Conservation (phyloP, 2,113 vertebrate genomes). For the Apaloderma vittatum region DNA sequence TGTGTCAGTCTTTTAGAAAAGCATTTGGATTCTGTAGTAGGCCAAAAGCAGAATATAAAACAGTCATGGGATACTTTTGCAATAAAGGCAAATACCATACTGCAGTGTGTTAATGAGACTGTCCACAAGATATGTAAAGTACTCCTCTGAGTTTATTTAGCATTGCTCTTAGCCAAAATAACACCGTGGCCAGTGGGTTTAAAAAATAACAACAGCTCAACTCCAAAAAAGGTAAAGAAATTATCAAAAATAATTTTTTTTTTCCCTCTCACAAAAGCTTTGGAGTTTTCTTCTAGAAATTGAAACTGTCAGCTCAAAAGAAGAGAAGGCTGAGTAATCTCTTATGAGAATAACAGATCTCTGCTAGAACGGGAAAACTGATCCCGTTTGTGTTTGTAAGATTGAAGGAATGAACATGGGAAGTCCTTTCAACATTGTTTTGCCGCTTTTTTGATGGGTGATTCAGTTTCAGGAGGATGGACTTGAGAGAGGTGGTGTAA, state of each 20-base stretch:
- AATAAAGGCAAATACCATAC: neutral
- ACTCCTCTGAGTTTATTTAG: neutral
- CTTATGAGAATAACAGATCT: neutral
- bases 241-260: neutral
- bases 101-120: neutral
- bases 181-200: neutral
- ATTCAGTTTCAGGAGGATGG: neutral
- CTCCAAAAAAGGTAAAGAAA: neutral
- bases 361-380: neutral
- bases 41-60: neutral
- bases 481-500: neutral
- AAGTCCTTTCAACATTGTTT: neutral
- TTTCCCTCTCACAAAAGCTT: neutral
- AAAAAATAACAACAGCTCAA: neutral
- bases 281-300: neutral
- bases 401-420: neutral
- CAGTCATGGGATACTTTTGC: neutral
- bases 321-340: neutral
- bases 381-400: neutral
- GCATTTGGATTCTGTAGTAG: neutral
- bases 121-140: neutral
- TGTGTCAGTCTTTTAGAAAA: neutral
- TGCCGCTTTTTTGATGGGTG: neutral
- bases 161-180: neutral
- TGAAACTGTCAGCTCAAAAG: neutral